Base-by-base conservation (phyloP, 2,888 invertebrate genomes). In the Diarsia brunnea region DNA sequence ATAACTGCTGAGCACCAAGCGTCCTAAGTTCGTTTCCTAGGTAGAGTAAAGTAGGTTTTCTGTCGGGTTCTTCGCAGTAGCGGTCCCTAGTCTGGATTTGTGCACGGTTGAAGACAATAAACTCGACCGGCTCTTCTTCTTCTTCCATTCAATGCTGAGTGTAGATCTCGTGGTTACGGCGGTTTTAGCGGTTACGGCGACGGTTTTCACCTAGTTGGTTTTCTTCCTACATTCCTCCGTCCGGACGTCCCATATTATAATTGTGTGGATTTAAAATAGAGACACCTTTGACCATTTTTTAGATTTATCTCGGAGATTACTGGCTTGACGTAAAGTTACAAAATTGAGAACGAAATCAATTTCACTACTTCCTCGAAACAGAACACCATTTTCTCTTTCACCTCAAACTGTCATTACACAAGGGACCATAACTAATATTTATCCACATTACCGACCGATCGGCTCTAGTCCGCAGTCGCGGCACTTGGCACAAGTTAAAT, bases 401-500 rank as follows among this genome's bases (percentile, higher is more conserved):
- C 58, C 45, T 14, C 10, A 77, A 83, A 86, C 84, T 86, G 87
- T 87, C 81, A 81, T 78, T 82, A 82, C 66, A 81, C 80, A 85
- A 87, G 75, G 82, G 81, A 85, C 88, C 87, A 88, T 91, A 84
- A 90, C 85, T 90, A 89, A 90, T 90, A 90, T 89, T 87, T 89
- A 88, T 88, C 84, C 89, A 81, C 89, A 83, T 90, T 90, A 85
- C 89, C 69, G 82, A 81, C 75, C 89, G 88, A 88, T 88, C 88
- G 90, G 90, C 89, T 90, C 86, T 88, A 87, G 89, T 83, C 87
- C 87, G 82, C 87, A 88, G 90, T 88, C 88, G 86, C 88, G 88
- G 92, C 91, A 94, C 94, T 94, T 93, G 92, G 93, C 93, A 90
- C 93, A 95, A 95, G 95, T 95, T 95, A 93, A 95, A 95, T 95